Percentiles rank a stretch among this genome's conserved stretches.
Conservation (phyloP, 2,888 invertebrate species). For the Hetaerina titia region DNA sequence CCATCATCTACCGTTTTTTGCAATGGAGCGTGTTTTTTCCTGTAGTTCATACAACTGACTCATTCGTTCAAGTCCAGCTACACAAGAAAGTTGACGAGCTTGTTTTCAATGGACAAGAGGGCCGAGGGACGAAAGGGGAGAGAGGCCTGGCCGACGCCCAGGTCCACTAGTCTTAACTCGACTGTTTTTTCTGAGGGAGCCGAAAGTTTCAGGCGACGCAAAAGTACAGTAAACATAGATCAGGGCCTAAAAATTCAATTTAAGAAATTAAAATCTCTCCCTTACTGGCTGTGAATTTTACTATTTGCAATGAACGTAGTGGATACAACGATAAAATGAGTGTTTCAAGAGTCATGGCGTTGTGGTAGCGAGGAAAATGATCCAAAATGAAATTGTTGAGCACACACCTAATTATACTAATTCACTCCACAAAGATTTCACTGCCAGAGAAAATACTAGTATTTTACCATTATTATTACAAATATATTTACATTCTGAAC, state of each 20-base stretch:
- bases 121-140: neutral
- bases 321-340: too few relatives aligned
- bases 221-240: neutral
- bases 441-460: too few relatives aligned
- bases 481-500: too few relatives aligned
- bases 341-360: too few relatives aligned
- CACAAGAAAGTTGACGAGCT: conserved; percentile 64
- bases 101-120: conserved; percentile 49
- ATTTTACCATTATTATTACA: too few relatives aligned
- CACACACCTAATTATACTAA: too few relatives aligned
- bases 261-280: neutral
- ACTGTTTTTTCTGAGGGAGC: neutral
- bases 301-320: too few relatives aligned
- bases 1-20: conserved; percentile 42
- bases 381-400: too few relatives aligned
- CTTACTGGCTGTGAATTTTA: too few relatives aligned
- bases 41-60: conserved; percentile 33
- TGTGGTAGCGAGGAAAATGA: too few relatives aligned
- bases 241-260: neutral
- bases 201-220: neutral
- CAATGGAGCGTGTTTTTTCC: conserved; percentile 27
- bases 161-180: neutral
- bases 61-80: conserved; percentile 39
- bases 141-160: neutral
- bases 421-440: too few relatives aligned